Evolutionary conservation across 2,113 vertebrate genomes (phyloP).

Genomic region (Sapajus apella): DNA sequence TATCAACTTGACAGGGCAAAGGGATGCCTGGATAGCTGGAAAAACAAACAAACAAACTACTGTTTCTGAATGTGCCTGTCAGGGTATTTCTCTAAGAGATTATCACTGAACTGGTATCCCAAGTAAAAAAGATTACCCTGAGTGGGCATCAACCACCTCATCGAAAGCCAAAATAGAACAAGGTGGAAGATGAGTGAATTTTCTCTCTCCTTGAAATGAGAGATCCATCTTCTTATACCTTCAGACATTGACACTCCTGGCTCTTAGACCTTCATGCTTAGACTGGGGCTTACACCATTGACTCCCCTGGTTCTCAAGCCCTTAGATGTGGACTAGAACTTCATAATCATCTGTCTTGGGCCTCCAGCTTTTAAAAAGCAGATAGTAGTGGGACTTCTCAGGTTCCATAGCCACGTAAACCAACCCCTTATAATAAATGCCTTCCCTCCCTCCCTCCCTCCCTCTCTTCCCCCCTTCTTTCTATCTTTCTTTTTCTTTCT

Average conservation of each 20-base stretch:
- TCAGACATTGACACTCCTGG: too few relatives aligned
- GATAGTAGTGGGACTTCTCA: neutral
- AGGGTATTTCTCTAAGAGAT: neutral
- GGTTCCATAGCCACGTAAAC: neutral
- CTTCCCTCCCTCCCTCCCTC: neutral
- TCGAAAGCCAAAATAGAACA: neutral
- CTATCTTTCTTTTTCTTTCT: too few relatives aligned
- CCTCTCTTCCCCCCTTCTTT: too few relatives aligned
- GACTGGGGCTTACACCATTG: neutral
- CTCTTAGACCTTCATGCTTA: neutral
- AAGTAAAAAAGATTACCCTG: too few relatives aligned
- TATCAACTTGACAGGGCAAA: neutral
- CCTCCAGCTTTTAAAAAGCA: neutral
- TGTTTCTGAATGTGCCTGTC: neutral
- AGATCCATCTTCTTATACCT: too few relatives aligned
- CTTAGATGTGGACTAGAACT: neutral
- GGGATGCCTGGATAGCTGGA: too few relatives aligned
- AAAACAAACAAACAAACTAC: too few relatives aligned
- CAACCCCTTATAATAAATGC: neutral
- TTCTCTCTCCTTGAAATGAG: neutral
- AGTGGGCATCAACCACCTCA: neutral
- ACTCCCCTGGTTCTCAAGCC: neutral
- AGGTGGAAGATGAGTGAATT: fast-evolving
- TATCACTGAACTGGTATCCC: neutral
- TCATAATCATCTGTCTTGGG: too few relatives aligned